Conservation (phyloP, 2,113 vertebrate genomes). For the Symphodus melops region DNA sequence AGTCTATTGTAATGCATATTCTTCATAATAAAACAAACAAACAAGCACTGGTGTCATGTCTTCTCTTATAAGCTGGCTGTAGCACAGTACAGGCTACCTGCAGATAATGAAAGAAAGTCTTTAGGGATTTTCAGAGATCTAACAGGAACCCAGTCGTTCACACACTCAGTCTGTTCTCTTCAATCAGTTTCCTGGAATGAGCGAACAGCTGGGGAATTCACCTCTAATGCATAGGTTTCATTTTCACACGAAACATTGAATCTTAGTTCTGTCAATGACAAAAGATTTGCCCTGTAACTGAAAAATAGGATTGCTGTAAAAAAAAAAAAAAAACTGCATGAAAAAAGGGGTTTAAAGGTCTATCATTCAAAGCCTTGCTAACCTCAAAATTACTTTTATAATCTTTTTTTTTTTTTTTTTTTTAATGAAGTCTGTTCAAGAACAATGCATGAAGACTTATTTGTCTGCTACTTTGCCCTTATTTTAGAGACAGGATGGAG, state of each 20-base stretch:
- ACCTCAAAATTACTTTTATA: too few species aligned
- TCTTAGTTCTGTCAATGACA: conserved; percentile 4
- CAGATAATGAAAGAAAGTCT: conserved; percentile 2
- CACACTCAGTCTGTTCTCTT: conserved; percentile 37
- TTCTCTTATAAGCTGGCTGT: not conserved
- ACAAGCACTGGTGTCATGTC: not conserved
- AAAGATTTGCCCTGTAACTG: not conserved
- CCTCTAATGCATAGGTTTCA: conserved; percentile 80
- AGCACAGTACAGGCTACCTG: not conserved
- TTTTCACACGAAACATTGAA: conserved; percentile 77
- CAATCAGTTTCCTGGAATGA: conserved; percentile 83
- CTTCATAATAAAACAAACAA: conserved; percentile 76
- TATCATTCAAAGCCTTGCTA: too few species aligned
- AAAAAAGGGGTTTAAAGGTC: too few species aligned
- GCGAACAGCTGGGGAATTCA: conserved; percentile 80
- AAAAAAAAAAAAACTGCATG: too few species aligned
- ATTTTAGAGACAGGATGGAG: too few species aligned
- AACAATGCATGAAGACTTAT: too few species aligned
- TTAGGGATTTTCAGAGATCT: conserved; percentile 67
- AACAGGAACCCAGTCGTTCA: conserved; percentile 65
- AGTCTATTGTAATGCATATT: conserved; percentile 70
- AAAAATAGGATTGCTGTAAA: too few species aligned
- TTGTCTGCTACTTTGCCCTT: too few species aligned
- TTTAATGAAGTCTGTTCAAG: too few species aligned
- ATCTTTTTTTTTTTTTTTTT: too few species aligned